These are phyloP conservation scores for Macroglossus sobrinus DNA, from an alignment of 2,113 vertebrate genomes.

Conservation along the genomic window DNA sequence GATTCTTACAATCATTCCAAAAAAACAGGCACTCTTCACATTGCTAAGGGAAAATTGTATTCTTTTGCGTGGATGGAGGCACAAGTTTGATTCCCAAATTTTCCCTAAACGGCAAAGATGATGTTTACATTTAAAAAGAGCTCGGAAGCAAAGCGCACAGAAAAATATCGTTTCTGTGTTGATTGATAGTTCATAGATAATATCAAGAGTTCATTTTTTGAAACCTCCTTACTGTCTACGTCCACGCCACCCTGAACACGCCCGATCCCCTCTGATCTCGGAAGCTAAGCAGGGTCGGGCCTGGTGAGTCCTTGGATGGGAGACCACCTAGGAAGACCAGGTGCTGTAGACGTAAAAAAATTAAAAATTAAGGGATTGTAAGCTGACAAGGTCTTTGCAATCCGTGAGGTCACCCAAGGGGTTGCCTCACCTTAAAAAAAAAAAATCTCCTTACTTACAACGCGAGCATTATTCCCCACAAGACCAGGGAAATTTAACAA, in stretches of 20 bases:
- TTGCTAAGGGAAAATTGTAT: background rate
- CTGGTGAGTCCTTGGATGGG: too few relatives aligned
- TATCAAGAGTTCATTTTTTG: background rate
- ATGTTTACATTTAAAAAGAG: background rate
- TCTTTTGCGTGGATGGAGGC: background rate
- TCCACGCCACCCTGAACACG: too few relatives aligned
- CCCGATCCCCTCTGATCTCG: too few relatives aligned
- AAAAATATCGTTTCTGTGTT: background rate
- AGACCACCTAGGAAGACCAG: too few relatives aligned
- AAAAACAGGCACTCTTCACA: background rate
- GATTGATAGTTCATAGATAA: background rate
- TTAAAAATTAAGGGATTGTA: too few relatives aligned
- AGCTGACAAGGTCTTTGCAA: too few relatives aligned
- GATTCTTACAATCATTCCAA: background rate
- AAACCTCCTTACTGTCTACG: too few relatives aligned
- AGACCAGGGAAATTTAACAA: background rate
- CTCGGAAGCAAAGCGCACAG: fast-evolving
- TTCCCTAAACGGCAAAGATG: background rate
- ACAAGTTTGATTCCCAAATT: background rate
- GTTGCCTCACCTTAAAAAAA: too few relatives aligned
- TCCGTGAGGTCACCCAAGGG: too few relatives aligned
- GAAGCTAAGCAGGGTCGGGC: too few relatives aligned
- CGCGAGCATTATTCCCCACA: background rate
- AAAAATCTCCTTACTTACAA: background rate
- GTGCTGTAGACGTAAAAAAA: too few relatives aligned